Evolutionary conservation across 2,888 invertebrate genomes (phyloP).

Genomic region (Phaedon cochleariae): DNA sequence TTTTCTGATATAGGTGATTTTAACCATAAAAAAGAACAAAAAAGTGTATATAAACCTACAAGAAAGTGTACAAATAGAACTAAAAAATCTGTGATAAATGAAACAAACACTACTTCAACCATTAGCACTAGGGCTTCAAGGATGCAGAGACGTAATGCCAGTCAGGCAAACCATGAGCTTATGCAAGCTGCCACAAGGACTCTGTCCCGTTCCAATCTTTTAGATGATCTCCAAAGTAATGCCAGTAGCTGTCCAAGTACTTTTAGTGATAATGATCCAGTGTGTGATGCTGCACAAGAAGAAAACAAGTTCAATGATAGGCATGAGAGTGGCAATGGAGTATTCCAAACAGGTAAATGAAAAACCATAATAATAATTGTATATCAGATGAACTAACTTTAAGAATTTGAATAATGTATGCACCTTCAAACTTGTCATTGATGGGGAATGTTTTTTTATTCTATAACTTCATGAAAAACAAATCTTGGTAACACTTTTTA

Average conservation of each 20-base stretch:
- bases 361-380: background rate
- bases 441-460: too few relatives aligned
- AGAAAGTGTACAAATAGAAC: constrained; percentile 33
- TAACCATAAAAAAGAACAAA: constrained; percentile 33
- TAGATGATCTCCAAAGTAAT: constrained; percentile 62
- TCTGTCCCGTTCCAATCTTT: constrained; percentile 57
- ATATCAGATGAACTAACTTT: background rate
- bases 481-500: too few relatives aligned
- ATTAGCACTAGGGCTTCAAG: constrained; percentile 56
- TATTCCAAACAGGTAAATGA: constrained; percentile 22
- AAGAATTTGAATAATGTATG: too few relatives aligned
- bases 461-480: too few relatives aligned
- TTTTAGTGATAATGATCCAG: constrained; percentile 60
- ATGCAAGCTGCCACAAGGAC: constrained; percentile 56
- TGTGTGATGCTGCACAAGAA: constrained; percentile 60
- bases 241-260: constrained; percentile 65
- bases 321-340: constrained; percentile 59
- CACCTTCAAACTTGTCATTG: too few relatives aligned
- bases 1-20: constrained; percentile 72
- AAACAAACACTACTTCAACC: constrained; percentile 40
- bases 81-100: constrained; percentile 49
- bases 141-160: constrained; percentile 59
- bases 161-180: constrained; percentile 57
- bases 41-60: constrained; percentile 37
- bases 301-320: constrained; percentile 61